These are phyloP conservation scores for Parnassius glacialis DNA, from an alignment of 2,888 invertebrate species.

Conservation along the genomic window DNA sequence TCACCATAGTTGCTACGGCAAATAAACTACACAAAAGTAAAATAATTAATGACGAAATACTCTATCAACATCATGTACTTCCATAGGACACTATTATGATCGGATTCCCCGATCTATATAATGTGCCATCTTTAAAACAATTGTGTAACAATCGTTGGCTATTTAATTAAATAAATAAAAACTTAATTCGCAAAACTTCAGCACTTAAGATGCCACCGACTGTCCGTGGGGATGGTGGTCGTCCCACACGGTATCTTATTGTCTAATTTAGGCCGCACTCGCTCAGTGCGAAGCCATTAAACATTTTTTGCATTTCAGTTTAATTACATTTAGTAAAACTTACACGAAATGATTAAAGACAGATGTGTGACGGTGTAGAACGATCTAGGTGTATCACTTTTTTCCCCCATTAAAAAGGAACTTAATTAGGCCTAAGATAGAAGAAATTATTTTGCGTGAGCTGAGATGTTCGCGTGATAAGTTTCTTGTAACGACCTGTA, in stretches of 20 bases:
- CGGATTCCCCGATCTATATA: no score
- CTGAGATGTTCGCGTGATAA: background rate
- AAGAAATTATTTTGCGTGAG: background rate
- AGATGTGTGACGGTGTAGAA: background rate
- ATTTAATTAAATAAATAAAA: no score
- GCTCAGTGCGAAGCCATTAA: background rate
- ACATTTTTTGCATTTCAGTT: constrained; percentile 1
- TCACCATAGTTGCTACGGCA: no score
- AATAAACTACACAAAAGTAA: no score
- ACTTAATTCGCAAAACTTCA: no score
- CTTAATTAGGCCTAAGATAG: background rate
- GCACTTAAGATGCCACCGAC: no score
- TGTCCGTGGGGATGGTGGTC: background rate
- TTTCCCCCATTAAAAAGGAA: background rate
- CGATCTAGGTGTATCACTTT: background rate
- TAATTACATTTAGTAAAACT: background rate
- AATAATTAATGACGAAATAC: no score
- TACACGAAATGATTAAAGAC: background rate
- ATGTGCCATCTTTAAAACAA: no score
- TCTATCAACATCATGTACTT: no score
- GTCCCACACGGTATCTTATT: background rate
- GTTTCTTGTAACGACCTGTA: background rate
- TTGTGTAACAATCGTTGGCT: no score
- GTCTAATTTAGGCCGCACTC: background rate
- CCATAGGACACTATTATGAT: no score